Percentiles rank a stretch among this genome's conserved stretches.
Conservation (phyloP, 2,797 vertebrate species). For the Amphiprion clarkii region DNA sequence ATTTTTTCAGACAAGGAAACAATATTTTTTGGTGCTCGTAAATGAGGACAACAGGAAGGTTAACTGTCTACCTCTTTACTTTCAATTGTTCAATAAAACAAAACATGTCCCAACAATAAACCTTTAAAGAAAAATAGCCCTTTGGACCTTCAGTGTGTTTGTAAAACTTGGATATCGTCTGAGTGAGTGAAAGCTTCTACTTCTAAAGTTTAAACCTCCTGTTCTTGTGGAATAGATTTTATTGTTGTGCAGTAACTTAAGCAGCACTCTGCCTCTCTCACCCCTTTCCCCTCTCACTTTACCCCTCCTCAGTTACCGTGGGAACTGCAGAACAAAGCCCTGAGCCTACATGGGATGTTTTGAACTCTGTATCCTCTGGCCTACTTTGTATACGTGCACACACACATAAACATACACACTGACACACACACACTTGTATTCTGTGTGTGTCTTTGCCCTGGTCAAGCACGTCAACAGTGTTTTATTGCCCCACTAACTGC, state of each 20-base stretch:
- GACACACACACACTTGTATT: slow-evolving; percentile 2
- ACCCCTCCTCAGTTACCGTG: slow-evolving; percentile 67
- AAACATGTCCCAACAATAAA: no score
- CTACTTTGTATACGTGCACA: slow-evolving; percentile 37
- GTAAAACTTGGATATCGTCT: background rate
- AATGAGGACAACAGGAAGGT: no score
- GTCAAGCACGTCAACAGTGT: slow-evolving; percentile 7
- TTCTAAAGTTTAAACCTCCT: background rate
- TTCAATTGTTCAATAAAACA: no score
- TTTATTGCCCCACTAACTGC: slow-evolving; percentile 13
- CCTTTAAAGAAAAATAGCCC: no score
- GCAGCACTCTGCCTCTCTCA: slow-evolving; percentile 13
- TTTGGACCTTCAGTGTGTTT: background rate
- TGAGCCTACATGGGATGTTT: slow-evolving; percentile 64
- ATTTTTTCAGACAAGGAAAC: no score
- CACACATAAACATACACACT: background rate
- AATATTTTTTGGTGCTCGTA: no score
- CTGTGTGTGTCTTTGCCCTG: slow-evolving; percentile 15
- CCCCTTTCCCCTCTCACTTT: slow-evolving; percentile 37
- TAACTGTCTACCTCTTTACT: no score
- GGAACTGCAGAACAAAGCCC: slow-evolving; percentile 72
- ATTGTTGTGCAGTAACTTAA: slow-evolving; percentile 50
- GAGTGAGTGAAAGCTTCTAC: background rate
- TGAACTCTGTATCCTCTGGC: slow-evolving; percentile 63
- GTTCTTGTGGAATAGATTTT: slow-evolving; percentile 13